phyloP scores from a whole-genome alignment of 92 coral and sea anemone genomes.

The Galaxea fascicularis region DNA sequence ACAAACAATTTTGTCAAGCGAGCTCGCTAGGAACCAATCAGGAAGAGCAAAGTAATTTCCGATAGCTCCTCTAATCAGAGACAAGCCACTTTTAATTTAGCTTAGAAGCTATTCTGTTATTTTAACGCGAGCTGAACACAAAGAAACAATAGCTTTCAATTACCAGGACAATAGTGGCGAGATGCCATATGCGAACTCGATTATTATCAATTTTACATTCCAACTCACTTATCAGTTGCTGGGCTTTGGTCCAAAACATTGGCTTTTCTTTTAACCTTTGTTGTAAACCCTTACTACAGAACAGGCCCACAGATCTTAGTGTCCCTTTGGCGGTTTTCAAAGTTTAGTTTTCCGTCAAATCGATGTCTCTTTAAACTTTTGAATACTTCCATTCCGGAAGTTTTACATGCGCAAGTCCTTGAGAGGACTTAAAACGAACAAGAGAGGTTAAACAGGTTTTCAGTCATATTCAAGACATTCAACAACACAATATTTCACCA shows the following conservation, averaged over 20 bases:
- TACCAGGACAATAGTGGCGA: slow-evolving; percentile 45
- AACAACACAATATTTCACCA: neutral
- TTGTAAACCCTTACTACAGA: neutral
- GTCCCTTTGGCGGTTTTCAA: neutral
- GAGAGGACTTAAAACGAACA: neutral
- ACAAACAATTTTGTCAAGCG: neutral
- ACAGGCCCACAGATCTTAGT: neutral
- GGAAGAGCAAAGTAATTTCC: neutral
- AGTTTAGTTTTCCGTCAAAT: neutral
- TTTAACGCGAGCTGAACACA: neutral
- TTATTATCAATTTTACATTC: slow-evolving; percentile 8
- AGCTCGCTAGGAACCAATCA: neutral
- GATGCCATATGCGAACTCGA: slow-evolving; percentile 28
- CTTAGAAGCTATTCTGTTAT: slow-evolving; percentile 8
- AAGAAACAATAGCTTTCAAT: slow-evolving; percentile 26
- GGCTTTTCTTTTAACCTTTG: neutral
- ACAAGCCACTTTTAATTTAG: neutral
- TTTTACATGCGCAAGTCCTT: slow-evolving; percentile 13
- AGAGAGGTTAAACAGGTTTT: neutral
- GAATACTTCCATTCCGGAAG: slow-evolving; percentile 33
- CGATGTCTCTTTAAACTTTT: neutral
- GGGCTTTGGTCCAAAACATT: slow-evolving; percentile 2
- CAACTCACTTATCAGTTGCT: neutral
- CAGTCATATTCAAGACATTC: neutral
- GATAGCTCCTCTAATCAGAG: slow-evolving; percentile 1